Percentiles rank a stretch among this genome's conserved stretches.
phyloP scores from a whole-genome alignment of 2,113 vertebrate species.

The Ochotona curzoniae region DNA sequence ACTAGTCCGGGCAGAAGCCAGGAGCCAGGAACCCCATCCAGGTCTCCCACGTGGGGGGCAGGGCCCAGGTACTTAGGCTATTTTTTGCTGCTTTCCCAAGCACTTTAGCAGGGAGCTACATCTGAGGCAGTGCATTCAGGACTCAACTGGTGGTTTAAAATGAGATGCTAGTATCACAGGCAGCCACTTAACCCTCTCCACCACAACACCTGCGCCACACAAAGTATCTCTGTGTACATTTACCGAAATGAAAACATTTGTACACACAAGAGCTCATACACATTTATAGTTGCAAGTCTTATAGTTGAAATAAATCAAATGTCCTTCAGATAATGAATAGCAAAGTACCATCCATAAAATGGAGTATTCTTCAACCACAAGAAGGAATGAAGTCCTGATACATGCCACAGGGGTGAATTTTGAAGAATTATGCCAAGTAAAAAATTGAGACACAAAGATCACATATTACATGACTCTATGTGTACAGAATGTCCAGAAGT shows the following conservation, averaged over 20 bases:
- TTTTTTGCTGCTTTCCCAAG: too few species aligned
- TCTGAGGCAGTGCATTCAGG: too few species aligned
- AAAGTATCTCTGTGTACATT: too few species aligned
- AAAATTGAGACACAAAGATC: not conserved
- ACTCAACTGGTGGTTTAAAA: too few species aligned
- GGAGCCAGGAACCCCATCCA: too few species aligned
- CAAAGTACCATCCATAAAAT: not conserved
- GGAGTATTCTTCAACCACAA: not conserved
- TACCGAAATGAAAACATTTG: not conserved
- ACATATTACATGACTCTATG: not conserved
- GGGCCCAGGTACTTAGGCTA: too few species aligned
- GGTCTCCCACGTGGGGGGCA: too few species aligned
- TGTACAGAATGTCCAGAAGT: not conserved
- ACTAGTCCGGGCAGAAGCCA: too few species aligned
- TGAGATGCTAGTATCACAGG: too few species aligned
- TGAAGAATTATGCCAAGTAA: not conserved
- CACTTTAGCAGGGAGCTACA: too few species aligned
- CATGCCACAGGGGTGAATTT: not conserved
- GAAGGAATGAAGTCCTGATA: conserved; percentile 5
- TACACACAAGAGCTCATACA: not conserved
- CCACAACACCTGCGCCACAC: too few species aligned
- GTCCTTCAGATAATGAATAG: not conserved
- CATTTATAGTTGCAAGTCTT: not conserved
- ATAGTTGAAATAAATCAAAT: not conserved
- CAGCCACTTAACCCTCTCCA: too few species aligned